Evolutionary conservation across 2,797 vertebrate genomes (phyloP).

Genomic region (Aselliscus stoliczkanus): DNA sequence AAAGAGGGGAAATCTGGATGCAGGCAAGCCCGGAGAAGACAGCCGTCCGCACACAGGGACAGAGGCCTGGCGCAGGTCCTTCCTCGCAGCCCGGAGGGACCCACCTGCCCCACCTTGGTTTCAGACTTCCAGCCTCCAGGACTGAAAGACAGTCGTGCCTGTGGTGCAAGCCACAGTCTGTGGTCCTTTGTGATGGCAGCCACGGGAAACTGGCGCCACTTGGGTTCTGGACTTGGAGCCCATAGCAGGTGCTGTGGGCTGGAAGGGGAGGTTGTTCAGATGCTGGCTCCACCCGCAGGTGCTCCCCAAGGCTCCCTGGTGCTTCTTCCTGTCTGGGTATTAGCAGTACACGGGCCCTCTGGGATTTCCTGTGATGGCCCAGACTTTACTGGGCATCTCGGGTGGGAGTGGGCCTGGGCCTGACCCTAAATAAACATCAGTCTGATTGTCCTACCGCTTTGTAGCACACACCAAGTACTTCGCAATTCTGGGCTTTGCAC

Average conservation of each 20-base stretch:
- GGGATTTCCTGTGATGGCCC: too few species aligned
- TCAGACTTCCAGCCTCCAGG: neutral
- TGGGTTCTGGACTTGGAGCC: neutral
- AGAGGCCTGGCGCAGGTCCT: neutral
- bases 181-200: neutral
- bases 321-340: neutral
- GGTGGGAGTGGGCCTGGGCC: neutral
- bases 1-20: neutral
- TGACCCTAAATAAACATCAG: neutral
- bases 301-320: neutral
- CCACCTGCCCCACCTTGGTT: neutral
- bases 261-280: neutral
- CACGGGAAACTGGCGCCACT: neutral
- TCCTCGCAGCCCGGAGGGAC: neutral
- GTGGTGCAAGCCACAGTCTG: neutral
- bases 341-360: neutral
- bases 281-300: rapidly evolving
- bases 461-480: neutral
- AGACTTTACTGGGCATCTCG: neutral
- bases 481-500: neutral
- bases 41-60: neutral
- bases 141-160: neutral
- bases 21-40: neutral
- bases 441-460: neutral
- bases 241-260: neutral